Conservation (phyloP, 2,888 invertebrate genomes). For the Macrophya alboannulata region DNA sequence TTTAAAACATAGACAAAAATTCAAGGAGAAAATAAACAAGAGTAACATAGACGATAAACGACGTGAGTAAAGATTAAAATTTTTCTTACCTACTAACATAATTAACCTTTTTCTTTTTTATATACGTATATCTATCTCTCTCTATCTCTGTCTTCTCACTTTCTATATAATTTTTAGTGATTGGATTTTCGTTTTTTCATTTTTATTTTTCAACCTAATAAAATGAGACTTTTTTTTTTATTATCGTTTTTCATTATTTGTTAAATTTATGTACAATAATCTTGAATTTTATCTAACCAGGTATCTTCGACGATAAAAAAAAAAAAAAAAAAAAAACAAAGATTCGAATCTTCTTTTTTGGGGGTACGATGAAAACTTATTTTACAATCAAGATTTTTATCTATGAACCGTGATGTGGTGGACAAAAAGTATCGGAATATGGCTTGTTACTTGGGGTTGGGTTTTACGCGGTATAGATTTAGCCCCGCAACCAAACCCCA, state of each 20-base stretch:
- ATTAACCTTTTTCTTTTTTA: not conserved
- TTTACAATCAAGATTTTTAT: conserved; percentile 59
- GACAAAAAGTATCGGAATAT: conserved; percentile 73
- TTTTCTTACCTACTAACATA: no score
- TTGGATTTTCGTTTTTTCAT: not conserved
- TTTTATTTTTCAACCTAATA: not conserved
- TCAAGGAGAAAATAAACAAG: not conserved
- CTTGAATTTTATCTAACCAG: not conserved
- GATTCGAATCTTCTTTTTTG: not conserved
- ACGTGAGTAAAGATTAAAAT: not conserved
- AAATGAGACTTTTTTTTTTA: not conserved
- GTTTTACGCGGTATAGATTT: conserved; percentile 73
- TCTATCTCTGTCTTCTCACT: not conserved
- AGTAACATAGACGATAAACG: not conserved
- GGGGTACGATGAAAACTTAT: conserved; percentile 60
- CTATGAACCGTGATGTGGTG: conserved; percentile 76
- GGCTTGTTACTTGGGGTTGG: conserved; percentile 77
- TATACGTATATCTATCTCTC: not conserved
- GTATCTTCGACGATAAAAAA: not conserved
- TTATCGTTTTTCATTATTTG: not conserved
- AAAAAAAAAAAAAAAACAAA: not conserved
- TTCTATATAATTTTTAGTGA: not conserved
- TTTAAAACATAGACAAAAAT: no score
- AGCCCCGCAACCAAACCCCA: conserved; percentile 75
- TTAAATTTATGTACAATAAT: not conserved